These are phyloP conservation scores for Euspilapteryx auroguttella DNA, from an alignment of 2,888 invertebrate species.

Conservation along the genomic window DNA sequence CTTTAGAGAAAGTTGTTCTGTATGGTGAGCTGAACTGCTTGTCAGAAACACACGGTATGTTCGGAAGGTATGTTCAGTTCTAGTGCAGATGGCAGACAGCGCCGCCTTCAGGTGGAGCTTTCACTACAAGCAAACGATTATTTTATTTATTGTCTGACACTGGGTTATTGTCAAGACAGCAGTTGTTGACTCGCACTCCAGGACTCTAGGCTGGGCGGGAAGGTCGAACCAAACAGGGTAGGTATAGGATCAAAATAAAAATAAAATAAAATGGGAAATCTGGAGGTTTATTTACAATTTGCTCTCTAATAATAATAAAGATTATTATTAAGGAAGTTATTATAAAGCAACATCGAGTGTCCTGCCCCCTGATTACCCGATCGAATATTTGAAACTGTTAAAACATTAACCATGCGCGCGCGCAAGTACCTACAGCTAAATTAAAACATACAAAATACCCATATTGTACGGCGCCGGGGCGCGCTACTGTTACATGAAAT, in stretches of 20 bases:
- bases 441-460: conserved; percentile 46
- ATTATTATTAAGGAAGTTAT: conserved; percentile 50
- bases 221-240: too few species aligned
- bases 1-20: too few species aligned
- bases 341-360: conserved; percentile 42
- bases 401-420: conserved; percentile 31
- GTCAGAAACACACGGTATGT: too few species aligned
- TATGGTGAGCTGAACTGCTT: too few species aligned
- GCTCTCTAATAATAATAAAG: conserved; percentile 50
- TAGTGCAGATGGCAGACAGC: too few species aligned
- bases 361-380: conserved; percentile 44
- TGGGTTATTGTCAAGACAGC: conserved; percentile 62
- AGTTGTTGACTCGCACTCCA: too few species aligned
- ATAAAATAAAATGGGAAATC: conserved; percentile 54
- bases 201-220: too few species aligned
- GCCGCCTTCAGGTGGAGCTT: too few species aligned
- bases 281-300: conserved; percentile 60
- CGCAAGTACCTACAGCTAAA: conserved; percentile 38
- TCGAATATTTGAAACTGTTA: conserved; percentile 36
- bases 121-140: conserved; percentile 2
- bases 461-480: conserved; percentile 32
- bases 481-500: conserved; percentile 21
- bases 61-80: too few species aligned
- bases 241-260: too few species aligned
- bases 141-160: conserved; percentile 56